Percentiles rank a stretch among this genome's conserved stretches.
phyloP scores from a whole-genome alignment of 2,113 vertebrate species.

The Ophthalmotilapia sp. region DNA sequence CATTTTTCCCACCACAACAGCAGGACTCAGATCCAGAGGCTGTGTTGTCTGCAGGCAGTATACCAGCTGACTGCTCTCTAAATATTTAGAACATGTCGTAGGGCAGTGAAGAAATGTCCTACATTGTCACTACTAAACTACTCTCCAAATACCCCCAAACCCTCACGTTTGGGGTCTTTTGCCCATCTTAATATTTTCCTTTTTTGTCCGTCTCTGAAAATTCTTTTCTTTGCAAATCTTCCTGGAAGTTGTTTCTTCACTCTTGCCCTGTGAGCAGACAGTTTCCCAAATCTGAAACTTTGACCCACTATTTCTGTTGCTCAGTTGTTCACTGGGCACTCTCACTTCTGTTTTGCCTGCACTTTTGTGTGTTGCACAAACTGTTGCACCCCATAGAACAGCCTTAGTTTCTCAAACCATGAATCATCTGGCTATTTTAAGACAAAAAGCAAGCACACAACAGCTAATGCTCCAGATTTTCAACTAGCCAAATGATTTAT shows the following conservation, averaged over 20 bases:
- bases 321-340: not conserved
- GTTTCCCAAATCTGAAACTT: not conserved
- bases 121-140: not conserved
- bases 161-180: not conserved
- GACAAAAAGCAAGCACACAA: not conserved
- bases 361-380: not conserved
- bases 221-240: not conserved
- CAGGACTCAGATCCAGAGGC: not conserved
- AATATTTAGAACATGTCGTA: not conserved
- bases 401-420: not conserved
- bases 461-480: not conserved
- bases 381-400: not conserved
- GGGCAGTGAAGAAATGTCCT: not conserved
- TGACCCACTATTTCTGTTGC: not conserved
- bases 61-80: not conserved
- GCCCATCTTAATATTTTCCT: not conserved
- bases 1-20: not conserved
- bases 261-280: fast-evolving
- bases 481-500: not conserved
- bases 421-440: not conserved
- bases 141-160: not conserved
- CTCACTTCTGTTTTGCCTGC: not conserved
- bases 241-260: not conserved
- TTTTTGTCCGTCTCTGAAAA: not conserved
- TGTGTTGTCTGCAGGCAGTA: not conserved